These are phyloP conservation scores for Halesus radiatus DNA, from an alignment of 1,140 invertebrate genomes.

Conservation along the genomic window DNA sequence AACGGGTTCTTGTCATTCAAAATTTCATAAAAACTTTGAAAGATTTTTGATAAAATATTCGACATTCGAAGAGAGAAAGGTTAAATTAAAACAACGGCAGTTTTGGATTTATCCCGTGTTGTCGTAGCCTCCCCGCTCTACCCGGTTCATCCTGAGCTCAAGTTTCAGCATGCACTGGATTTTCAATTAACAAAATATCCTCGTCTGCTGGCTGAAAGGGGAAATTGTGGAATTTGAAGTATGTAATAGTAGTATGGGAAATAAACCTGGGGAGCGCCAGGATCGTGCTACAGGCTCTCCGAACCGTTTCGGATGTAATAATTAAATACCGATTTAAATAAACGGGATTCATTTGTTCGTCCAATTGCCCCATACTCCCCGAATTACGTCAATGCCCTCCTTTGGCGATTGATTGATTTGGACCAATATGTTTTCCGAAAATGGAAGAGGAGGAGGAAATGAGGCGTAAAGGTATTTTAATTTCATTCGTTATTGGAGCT, in stretches of 20 bases:
- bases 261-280: not conserved
- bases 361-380: conserved; percentile 24
- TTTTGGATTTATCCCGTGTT: no score
- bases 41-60: no score
- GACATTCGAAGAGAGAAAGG: no score
- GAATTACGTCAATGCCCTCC: conserved; percentile 25
- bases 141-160: not conserved
- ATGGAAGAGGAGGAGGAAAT: not conserved
- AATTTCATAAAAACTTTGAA: no score
- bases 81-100: no score
- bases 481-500: conserved; percentile 14
- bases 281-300: not conserved
- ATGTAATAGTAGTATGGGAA: not conserved
- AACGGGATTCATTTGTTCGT: conserved; percentile 26
- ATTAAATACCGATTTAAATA: conserved; percentile 48
- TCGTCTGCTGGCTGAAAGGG: conserved; percentile 14
- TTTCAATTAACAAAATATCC: conserved; percentile 45
- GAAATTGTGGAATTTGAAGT: conserved; percentile 10
- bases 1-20: no score
- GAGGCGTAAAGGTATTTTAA: conserved; percentile 28
- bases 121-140: no score
- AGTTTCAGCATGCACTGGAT: conserved; percentile 37
- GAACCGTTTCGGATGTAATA: conserved; percentile 43
- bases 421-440: conserved; percentile 17
- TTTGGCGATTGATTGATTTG: conserved; percentile 37